A percentile compares a stretch with the other conserved stretches of the same genome.
These are phyloP conservation scores for Misgurnus anguillicaudatus DNA, from an alignment of 2,113 vertebrate genomes.

Conservation along the genomic window DNA sequence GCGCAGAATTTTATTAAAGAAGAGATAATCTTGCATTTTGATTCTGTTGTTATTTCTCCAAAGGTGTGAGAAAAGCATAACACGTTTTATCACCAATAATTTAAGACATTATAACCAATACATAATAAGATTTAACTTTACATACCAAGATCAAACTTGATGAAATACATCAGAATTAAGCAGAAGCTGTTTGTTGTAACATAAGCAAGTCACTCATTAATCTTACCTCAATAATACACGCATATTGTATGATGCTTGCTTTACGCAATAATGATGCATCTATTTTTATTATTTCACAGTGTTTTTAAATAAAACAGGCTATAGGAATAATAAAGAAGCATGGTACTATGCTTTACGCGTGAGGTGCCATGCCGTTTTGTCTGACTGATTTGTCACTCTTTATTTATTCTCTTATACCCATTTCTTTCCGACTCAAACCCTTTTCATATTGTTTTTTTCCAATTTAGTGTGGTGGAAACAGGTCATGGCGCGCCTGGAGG, in stretches of 20 bases:
- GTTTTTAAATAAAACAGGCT: no score
- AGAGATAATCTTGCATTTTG: conserved; percentile 72
- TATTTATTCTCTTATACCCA: conserved; percentile 73
- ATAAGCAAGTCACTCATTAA: neutral
- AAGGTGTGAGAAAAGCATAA: conserved; percentile 48
- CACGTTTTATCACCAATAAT: conserved; percentile 29
- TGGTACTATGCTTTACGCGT: conserved; percentile 21
- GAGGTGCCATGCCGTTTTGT: conserved; percentile 51
- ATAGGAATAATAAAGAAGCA: conserved; percentile 5
- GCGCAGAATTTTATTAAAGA: conserved; percentile 75
- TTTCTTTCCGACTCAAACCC: conserved; percentile 72
- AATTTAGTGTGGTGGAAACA: conserved; percentile 77
- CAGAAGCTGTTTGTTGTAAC: neutral
- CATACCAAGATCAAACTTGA: no score
- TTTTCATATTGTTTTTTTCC: conserved; percentile 65
- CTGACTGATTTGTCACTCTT: conserved; percentile 66
- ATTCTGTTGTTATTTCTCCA: conserved; percentile 55
- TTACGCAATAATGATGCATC: neutral
- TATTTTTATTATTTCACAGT: neutral
- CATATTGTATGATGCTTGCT: neutral
- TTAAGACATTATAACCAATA: conserved; percentile 34
- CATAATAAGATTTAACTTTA: neutral
- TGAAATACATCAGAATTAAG: neutral
- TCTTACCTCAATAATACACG: neutral
- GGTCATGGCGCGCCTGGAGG: conserved; percentile 73